phyloP scores from a whole-genome alignment of 2,113 vertebrate genomes.

The Pituophis catenifer region DNA sequence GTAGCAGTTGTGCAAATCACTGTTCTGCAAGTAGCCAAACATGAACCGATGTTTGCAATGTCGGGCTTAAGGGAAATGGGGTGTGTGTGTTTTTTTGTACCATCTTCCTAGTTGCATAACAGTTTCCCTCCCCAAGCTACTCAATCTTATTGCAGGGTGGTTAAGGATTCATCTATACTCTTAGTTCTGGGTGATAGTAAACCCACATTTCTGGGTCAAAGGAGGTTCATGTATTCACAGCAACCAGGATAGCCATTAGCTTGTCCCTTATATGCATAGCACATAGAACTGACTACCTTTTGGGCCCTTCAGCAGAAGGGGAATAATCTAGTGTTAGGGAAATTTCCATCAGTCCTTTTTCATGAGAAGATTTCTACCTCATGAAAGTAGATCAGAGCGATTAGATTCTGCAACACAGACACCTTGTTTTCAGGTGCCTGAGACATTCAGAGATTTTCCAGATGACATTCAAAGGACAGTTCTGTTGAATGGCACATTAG shows the following conservation, averaged over 20 bases:
- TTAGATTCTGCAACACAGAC: not conserved
- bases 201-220: not conserved
- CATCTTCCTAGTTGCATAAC: not conserved
- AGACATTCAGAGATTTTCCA: not conserved
- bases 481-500: not conserved
- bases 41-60: not conserved
- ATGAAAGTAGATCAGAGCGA: not conserved
- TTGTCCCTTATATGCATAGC: not conserved
- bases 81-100: not conserved
- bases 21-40: not conserved
- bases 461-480: not conserved
- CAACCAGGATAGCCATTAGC: not conserved
- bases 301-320: not conserved
- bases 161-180: not conserved
- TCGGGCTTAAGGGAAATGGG: not conserved
- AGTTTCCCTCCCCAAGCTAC: not conserved
- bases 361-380: not conserved
- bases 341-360: not conserved
- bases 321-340: not conserved
- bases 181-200: not conserved
- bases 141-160: not conserved
- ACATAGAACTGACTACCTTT: not conserved
- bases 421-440: not conserved
- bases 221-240: not conserved
- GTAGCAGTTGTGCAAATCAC: not conserved